These are phyloP conservation scores for Melieria picta DNA, from an alignment of 2,888 invertebrate species.

Conservation along the genomic window DNA sequence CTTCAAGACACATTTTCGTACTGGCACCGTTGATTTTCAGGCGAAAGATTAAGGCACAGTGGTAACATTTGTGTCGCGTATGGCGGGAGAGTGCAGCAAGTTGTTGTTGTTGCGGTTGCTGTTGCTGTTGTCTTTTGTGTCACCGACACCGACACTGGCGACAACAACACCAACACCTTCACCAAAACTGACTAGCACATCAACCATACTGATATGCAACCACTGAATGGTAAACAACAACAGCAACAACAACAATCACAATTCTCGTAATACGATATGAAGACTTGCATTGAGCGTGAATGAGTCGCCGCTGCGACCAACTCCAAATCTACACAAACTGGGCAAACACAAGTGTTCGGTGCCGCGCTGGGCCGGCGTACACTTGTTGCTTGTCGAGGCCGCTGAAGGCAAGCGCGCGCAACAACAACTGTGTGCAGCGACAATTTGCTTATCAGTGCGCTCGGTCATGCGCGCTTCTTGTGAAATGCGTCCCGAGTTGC, in stretches of 20 bases:
- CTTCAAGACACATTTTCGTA: conserved; percentile 23
- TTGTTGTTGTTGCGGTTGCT: conserved; percentile 25
- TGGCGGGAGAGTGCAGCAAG: neutral
- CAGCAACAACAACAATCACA: neutral
- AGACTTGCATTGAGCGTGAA: neutral
- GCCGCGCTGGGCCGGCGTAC: conserved; percentile 17
- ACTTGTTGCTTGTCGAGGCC: conserved; percentile 21
- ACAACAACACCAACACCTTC: neutral
- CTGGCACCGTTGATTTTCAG: conserved; percentile 19
- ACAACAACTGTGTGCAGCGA: neutral
- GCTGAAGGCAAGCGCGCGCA: neutral
- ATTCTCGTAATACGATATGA: neutral
- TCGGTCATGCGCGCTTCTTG: no score
- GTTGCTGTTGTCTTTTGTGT: conserved; percentile 25
- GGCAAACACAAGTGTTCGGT: conserved; percentile 34
- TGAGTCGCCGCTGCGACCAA: neutral
- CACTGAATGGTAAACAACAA: no score
- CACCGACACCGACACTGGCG: conserved; percentile 17
- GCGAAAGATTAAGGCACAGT: conserved; percentile 21
- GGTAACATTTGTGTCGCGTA: neutral
- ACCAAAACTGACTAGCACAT: neutral
- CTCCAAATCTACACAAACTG: conserved; percentile 11
- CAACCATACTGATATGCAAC: neutral
- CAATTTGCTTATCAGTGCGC: conserved; percentile 13
- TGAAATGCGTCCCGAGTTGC: no score